Evolutionary conservation across 53 echinoderm and acorn worm genomes (phyloP).

Genomic region (Stichopus horrens): DNA sequence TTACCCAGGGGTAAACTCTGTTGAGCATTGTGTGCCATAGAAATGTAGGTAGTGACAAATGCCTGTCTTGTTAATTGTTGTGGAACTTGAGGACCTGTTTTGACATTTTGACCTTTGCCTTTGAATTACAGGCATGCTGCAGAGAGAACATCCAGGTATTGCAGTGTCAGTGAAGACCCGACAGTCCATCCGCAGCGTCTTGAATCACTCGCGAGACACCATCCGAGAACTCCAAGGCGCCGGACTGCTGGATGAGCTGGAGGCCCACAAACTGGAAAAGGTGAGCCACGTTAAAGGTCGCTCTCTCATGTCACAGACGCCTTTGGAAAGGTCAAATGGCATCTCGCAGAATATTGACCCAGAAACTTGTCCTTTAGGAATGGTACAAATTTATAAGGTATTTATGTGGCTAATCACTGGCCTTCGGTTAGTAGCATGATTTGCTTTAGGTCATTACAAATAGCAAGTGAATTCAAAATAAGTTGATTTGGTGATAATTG

Average conservation of each 20-base stretch:
- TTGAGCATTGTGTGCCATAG: background rate
- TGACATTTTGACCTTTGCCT: background rate
- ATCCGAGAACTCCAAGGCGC: slow-evolving; percentile 93
- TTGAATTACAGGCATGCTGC: slow-evolving; percentile 64
- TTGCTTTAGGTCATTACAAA: too few relatives aligned
- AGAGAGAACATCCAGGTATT: slow-evolving; percentile 91
- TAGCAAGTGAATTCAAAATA: too few relatives aligned
- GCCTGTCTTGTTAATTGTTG: background rate
- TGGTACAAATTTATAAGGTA: too few relatives aligned
- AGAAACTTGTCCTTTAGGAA: too few relatives aligned
- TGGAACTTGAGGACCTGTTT: background rate
- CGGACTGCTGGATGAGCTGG: slow-evolving; percentile 87
- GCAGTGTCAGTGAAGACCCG: slow-evolving; percentile 96
- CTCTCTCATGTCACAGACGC: too few relatives aligned
- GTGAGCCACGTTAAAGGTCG: slow-evolving; percentile 32
- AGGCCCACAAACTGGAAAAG: slow-evolving; percentile 90
- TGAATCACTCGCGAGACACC: slow-evolving; percentile 92
- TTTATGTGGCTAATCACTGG: too few relatives aligned
- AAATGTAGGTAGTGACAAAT: background rate
- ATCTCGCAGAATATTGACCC: too few relatives aligned
- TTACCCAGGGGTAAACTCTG: background rate
- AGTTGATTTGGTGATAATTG: too few relatives aligned
- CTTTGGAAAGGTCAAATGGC: too few relatives aligned
- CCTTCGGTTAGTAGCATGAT: too few relatives aligned
- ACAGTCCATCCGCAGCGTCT: slow-evolving; percentile 87